phyloP scores from a whole-genome alignment of 2,113 vertebrate species.

The Tupaia tana region DNA sequence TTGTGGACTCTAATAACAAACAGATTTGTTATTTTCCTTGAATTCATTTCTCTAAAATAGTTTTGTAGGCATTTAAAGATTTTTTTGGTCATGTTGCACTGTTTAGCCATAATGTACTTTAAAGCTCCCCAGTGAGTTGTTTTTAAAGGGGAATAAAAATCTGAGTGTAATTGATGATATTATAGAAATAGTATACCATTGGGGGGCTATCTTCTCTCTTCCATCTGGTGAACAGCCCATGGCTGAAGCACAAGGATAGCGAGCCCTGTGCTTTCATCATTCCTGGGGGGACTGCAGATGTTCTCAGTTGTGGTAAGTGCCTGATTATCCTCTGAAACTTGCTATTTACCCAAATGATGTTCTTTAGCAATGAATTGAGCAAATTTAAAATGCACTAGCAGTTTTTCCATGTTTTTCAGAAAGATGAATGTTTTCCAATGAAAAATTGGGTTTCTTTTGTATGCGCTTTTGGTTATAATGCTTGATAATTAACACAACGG shows the following conservation, averaged over 20 bases:
- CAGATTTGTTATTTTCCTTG: conserved; percentile 18
- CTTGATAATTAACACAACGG: background rate
- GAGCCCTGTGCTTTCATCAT: background rate
- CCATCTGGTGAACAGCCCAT: background rate
- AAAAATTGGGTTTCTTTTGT: background rate
- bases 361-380: background rate
- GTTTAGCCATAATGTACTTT: background rate
- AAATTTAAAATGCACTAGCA: background rate
- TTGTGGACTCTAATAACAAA: too few relatives aligned
- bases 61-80: conserved; percentile 31
- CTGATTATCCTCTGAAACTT: conserved; percentile 28
- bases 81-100: background rate
- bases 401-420: background rate
- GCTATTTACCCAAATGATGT: background rate
- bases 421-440: background rate
- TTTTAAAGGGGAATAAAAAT: conserved; percentile 43
- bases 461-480: conserved; percentile 19
- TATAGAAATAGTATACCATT: background rate
- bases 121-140: background rate
- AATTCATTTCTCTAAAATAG: conserved; percentile 28
- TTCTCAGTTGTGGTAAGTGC: conserved; percentile 50
- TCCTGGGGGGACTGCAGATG: conserved; percentile 25
- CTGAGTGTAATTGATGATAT: background rate
- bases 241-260: background rate
- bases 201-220: background rate